phyloP scores from a whole-genome alignment of 1,140 invertebrate species.

The Chironomus tepperi region DNA sequence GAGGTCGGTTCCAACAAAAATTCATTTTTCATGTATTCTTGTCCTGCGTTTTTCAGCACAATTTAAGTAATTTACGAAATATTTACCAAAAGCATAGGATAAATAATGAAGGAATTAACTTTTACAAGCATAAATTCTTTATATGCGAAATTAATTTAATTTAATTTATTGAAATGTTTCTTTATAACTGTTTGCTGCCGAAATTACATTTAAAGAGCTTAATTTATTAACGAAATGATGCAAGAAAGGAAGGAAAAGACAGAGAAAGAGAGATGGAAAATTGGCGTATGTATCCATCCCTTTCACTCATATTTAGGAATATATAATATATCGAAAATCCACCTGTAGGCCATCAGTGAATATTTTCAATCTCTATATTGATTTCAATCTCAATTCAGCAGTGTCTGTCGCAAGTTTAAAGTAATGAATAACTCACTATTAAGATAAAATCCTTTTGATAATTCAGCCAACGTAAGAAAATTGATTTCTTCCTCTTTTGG shows the following conservation, averaged over 20 bases:
- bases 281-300: not conserved
- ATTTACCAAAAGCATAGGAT: slow-evolving; percentile 4
- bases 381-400: not conserved
- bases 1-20: not conserved
- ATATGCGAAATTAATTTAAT: slow-evolving; percentile 12
- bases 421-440: slow-evolving; percentile 9
- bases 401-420: not conserved
- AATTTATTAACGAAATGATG: not conserved
- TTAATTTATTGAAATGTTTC: slow-evolving; percentile 18
- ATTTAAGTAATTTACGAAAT: slow-evolving; percentile 8
- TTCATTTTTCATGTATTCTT: not conserved
- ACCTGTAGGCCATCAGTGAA: not conserved
- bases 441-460: not conserved
- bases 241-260: too few species aligned
- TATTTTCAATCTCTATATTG: not conserved
- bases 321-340: not conserved
- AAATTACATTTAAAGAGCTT: slow-evolving; percentile 14
- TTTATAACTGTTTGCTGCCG: slow-evolving; percentile 15
- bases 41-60: not conserved
- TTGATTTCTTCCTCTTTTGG: not conserved
- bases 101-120: slow-evolving; percentile 17
- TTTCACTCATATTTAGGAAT: not conserved
- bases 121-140: slow-evolving; percentile 21
- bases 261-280: too few species aligned
- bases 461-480: not conserved